phyloP scores from a whole-genome alignment of 1,140 invertebrate genomes.

The Yoshiicerus persimilis region DNA sequence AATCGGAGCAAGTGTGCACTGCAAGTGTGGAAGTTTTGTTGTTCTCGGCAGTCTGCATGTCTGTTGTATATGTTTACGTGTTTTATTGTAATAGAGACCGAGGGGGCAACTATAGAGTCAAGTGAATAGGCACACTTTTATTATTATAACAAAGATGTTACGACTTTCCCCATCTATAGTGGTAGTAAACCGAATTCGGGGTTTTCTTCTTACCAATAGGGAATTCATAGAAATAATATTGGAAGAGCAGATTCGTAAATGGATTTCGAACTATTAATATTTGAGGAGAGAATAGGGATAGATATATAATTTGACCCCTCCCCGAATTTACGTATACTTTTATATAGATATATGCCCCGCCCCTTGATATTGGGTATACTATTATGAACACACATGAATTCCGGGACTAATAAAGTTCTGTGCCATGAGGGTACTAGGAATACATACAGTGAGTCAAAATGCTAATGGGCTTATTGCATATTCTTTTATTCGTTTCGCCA shows the following conservation, averaged over 20 bases:
- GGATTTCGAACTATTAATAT: background rate
- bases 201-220: background rate
- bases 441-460: background rate
- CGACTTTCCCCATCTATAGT: background rate
- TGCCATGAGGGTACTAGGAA: background rate
- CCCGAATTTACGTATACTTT: too few relatives aligned
- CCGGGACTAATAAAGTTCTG: background rate
- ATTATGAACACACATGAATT: background rate
- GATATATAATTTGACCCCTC: too few relatives aligned
- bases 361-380: background rate
- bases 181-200: background rate
- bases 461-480: constrained; percentile 16
- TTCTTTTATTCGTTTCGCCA: background rate
- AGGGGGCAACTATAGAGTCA: background rate
- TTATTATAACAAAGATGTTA: background rate
- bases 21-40: background rate
- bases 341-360: too few relatives aligned
- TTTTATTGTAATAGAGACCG: background rate
- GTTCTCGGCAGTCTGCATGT: background rate
- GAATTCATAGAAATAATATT: background rate
- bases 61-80: background rate
- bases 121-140: background rate
- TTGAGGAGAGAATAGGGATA: too few relatives aligned
- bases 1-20: background rate
- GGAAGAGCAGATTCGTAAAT: background rate